Evolutionary conservation across 2,113 vertebrate genomes (phyloP).

Genomic region (Strigops habroptila): DNA sequence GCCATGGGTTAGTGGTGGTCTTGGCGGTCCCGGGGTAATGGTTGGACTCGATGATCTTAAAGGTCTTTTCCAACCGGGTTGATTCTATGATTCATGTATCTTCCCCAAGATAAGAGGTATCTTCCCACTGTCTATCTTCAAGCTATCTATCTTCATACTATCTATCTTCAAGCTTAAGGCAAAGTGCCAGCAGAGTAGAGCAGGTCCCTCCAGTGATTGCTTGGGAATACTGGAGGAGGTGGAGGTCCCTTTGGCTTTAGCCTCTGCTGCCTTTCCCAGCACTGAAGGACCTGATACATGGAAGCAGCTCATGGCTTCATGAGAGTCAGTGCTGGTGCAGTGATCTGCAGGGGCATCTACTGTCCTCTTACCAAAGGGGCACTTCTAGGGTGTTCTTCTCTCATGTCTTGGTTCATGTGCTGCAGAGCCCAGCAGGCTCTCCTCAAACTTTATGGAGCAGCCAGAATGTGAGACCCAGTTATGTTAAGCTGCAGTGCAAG

Average conservation of each 20-base stretch:
- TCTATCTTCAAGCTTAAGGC: not conserved
- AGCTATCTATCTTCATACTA: too few species aligned
- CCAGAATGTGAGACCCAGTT: not conserved
- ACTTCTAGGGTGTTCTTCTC: not conserved
- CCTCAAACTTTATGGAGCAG: not conserved
- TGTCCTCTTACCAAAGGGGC: not conserved
- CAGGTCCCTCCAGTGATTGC: not conserved
- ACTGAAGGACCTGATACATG: not conserved
- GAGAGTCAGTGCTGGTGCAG: not conserved
- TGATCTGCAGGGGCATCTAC: not conserved
- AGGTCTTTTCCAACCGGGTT: too few species aligned
- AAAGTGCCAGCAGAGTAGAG: not conserved
- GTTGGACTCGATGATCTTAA: too few species aligned
- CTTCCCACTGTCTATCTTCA: too few species aligned
- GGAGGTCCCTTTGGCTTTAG: not conserved
- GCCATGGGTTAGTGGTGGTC: too few species aligned
- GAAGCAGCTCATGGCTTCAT: fast-evolving
- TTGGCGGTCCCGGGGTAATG: too few species aligned
- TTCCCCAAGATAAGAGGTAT: not conserved
- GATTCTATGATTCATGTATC: fast-evolving
- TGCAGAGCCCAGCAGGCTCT: not conserved
- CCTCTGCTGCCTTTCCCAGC: not conserved
- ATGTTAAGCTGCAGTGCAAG: not conserved
- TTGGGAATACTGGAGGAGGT: not conserved
- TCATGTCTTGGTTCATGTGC: not conserved